Evolutionary conservation across 2,888 invertebrate species (phyloP), one percentile per base, ranked within the genome.

Genomic region (Tiliacea aurago): DNA sequence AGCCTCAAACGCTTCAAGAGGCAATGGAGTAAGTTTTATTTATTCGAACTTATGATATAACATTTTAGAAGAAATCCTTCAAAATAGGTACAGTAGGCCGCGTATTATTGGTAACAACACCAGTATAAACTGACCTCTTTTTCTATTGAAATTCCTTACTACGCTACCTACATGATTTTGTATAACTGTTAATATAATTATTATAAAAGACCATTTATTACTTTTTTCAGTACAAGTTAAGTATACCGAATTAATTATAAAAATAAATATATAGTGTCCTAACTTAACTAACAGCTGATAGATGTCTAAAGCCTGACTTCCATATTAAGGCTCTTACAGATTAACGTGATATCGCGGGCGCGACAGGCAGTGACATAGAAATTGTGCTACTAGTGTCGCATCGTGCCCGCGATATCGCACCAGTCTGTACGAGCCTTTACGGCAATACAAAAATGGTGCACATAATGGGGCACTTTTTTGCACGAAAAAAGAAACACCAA

Each of bases 1-100:
- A 90, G 90, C 28, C 81, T 95, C 6, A 88, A 85, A 43, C 85
- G 94, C 45, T 47, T 93, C 2, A 94, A 95, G 33, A 87, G 90
- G n/a, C 2, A 71, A 2, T 70, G 59, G 53, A 0, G 81, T 83
- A 70, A 28, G 81, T 64, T 18, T 53, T 11, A 53, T 49, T 37
- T 33, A 1, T 53, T n/a, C 4, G 4, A 62, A 11, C 0, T 33
- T 15, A 20, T 62, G 4, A 28, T 23, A 9, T 20, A 63, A 33
- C 18, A 37, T 53, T 37, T 49, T 33, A 9, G 20, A 9, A 15
- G 1, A 63, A 33, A 10, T 9, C 15, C 15, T 37, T 10, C 3
- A 15, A 4, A 28, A 9, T 2, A 28, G 20, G 9, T n/a, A 33
- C 20, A 33, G 7, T 62, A 28, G 18, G 62, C 41, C 15, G 5